phyloP scores from a whole-genome alignment of 2,113 vertebrate species.

The Centropus bengalensis region DNA sequence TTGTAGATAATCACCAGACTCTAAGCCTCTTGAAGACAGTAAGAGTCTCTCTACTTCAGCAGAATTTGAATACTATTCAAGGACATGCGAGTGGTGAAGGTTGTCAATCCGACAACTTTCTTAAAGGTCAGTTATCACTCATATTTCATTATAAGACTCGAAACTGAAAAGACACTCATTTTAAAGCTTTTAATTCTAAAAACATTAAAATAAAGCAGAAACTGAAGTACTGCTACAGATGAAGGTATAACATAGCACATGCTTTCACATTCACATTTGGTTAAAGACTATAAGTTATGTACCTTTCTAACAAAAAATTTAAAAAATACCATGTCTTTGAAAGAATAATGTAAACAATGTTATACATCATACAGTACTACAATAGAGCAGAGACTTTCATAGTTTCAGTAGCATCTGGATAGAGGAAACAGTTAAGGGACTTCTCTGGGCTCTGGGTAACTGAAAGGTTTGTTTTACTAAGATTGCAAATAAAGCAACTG shows the following conservation, averaged over 20 bases:
- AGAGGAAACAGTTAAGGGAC: neutral
- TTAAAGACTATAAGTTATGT: neutral
- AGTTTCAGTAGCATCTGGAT: neutral
- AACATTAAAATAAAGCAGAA: neutral
- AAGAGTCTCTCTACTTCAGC: neutral
- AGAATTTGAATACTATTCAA: neutral
- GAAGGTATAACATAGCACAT: neutral
- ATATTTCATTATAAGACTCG: neutral
- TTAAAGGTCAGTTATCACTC: neutral
- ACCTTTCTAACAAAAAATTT: neutral
- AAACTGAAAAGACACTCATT: neutral
- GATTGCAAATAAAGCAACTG: neutral
- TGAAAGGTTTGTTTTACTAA: neutral
- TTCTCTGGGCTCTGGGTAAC: neutral
- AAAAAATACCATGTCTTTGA: neutral
- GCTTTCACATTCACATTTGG: neutral
- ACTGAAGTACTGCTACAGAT: neutral
- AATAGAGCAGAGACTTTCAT: neutral
- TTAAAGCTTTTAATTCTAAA: conserved; percentile 7
- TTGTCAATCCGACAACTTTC: neutral
- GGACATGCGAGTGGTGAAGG: neutral
- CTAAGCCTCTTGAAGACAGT: neutral
- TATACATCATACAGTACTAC: neutral
- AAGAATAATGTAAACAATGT: neutral
- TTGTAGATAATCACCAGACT: neutral